Evolutionary conservation across 37 sponge, comb jelly and placozoan species (phyloP), one percentile per base, ranked within the genome.

Genomic region (Geodia barretti): DNA sequence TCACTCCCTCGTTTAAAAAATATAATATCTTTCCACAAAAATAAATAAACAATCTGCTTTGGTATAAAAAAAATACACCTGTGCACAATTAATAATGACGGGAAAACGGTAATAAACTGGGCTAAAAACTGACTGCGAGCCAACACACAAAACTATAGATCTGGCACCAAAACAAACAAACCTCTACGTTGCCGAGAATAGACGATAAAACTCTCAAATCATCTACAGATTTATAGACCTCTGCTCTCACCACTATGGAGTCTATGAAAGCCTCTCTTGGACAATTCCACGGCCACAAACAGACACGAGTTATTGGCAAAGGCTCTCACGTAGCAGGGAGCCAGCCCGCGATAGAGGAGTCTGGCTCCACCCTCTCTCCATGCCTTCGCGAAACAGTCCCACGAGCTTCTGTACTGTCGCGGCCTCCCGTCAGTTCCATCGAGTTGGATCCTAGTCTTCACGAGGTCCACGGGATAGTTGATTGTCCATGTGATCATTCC

Each of bases 361-460:
- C 54, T 47, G 11, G 14, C 54, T 17, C 54, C 54, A 17, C 54
- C 54, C 37, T 86, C 88, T 23, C 30, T 23, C 32, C 38, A 85
- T 28, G 83, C 88, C 82, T 95, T 92, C 40, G 41, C 47, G 60
- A 83, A 70, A 58, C 98, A 97, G 79, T 95, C 93, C 26, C 76
- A 7, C 21, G 80, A 60, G 14, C 86, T 86, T 14, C 21, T 70
- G 59, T 97, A 97, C 41, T 77, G 54, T 14, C 54, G 68, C 31
- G 4, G 23, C 17, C 41, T 30, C 2, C 70, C 79, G 73, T 41
- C 69, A 30, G 85, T 70, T 1, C 94, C 92, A n/a, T 97, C 95
- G 19, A 87, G 84, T 54, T 97, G 97, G 4, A 97, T 29, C 54
- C 92, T 80, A 5, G 97, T 87, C 60, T 97, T 97, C 25, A 94